A percentile compares a stretch with the other conserved stretches of the same genome.
Conservation (phyloP, 2,888 invertebrate genomes). For the Euclidia mi region DNA sequence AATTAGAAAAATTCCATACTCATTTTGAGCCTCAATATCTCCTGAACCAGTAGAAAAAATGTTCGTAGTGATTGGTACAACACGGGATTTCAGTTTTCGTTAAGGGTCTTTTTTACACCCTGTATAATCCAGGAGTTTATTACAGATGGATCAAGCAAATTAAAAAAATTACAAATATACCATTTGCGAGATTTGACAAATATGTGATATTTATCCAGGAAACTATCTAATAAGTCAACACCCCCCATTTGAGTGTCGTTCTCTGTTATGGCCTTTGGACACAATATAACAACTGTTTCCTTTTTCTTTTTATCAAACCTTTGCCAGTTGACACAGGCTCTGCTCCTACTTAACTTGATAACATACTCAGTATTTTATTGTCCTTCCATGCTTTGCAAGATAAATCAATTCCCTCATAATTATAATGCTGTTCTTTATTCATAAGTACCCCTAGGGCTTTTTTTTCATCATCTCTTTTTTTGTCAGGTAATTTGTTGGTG, state of each 20-base stretch:
- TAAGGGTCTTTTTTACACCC: too few relatives aligned
- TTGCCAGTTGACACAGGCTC: neutral
- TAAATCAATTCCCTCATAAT: conserved; percentile 1
- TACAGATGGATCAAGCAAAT: neutral
- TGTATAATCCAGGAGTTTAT: neutral
- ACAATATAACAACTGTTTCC: neutral
- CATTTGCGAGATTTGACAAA: neutral
- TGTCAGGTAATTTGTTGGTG: too few relatives aligned
- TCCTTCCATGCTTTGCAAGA: neutral
- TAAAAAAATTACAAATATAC: neutral
- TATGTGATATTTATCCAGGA: neutral
- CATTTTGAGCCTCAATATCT: too few relatives aligned
- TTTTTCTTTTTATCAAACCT: neutral
- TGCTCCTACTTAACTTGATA: neutral
- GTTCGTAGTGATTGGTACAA: too few relatives aligned
- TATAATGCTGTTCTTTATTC: neutral
- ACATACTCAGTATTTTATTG: neutral
- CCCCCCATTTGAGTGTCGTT: neutral
- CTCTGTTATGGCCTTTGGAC: neutral
- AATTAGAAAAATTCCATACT: too few relatives aligned
- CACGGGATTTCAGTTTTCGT: too few relatives aligned
- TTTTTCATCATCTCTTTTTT: too few relatives aligned
- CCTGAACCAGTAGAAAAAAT: too few relatives aligned
- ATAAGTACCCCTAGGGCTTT: too few relatives aligned
- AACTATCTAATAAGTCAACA: neutral